Conservation (phyloP, 2,113 vertebrate genomes). For the Sinocyclocheilus grahami region DNA sequence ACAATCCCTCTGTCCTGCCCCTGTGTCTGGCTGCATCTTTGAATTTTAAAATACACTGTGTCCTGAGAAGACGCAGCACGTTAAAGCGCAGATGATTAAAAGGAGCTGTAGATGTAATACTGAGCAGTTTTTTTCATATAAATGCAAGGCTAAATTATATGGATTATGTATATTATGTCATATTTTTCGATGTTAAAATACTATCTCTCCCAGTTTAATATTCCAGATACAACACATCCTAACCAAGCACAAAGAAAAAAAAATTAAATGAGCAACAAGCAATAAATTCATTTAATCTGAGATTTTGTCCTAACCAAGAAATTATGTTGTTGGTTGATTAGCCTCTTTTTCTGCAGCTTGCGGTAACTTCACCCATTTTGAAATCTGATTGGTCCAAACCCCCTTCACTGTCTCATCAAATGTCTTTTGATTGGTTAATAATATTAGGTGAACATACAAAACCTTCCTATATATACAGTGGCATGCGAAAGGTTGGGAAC, state of each 20-base stretch:
- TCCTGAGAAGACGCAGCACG: neutral
- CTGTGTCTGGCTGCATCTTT: neutral
- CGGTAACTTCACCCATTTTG: neutral
- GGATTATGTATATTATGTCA: neutral
- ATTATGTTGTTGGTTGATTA: neutral
- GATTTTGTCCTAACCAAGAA: neutral
- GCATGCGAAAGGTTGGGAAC: too few relatives aligned
- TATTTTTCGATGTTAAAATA: neutral
- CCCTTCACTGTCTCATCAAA: neutral
- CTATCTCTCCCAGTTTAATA: neutral
- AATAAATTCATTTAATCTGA: neutral
- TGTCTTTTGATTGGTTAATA: neutral
- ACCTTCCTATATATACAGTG: too few relatives aligned
- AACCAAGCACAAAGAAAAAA: neutral
- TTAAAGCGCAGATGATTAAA: neutral
- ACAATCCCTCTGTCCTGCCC: slow-evolving; percentile 22
- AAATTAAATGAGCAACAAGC: neutral
- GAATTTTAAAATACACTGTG: neutral
- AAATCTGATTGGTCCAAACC: neutral
- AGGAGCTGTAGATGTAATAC: neutral
- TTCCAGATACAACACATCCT: neutral
- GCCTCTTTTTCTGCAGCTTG: neutral
- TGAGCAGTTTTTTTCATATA: neutral
- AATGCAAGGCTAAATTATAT: neutral
- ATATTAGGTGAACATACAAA: neutral